Conservation (phyloP, 2,797 vertebrate species). For the Amniataba percoides region DNA sequence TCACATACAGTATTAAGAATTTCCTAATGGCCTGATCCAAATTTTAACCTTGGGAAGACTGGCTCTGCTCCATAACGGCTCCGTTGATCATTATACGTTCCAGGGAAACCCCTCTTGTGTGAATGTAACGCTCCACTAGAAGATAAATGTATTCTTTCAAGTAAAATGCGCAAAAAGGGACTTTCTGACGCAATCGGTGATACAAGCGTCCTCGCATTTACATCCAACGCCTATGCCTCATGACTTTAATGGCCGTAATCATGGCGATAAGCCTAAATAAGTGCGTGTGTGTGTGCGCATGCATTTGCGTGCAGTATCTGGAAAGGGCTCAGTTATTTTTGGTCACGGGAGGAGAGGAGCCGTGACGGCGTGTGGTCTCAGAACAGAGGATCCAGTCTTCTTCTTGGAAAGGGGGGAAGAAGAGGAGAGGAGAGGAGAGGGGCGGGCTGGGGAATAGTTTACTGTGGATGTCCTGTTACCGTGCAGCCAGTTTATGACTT, state of each 20-base stretch:
- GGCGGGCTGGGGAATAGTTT: conserved; percentile 55
- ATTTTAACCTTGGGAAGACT: conserved; percentile 66
- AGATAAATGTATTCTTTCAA: conserved; percentile 29
- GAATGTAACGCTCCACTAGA: conserved; percentile 46
- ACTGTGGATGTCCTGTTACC: conserved; percentile 76
- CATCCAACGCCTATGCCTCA: conserved; percentile 1
- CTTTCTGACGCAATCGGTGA: not conserved
- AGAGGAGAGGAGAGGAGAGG: conserved; percentile 43
- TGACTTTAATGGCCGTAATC: conserved; percentile 25
- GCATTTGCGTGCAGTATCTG: conserved; percentile 70
- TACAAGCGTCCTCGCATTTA: conserved; percentile 11
- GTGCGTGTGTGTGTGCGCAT: conserved; percentile 36
- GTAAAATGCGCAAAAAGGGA: conserved; percentile 28
- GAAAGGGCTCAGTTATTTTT: conserved; percentile 79
- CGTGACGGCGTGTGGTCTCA: conserved; percentile 84
- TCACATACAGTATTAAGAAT: conserved; percentile 59
- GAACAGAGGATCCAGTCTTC: conserved; percentile 83
- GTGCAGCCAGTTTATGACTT: conserved; percentile 68
- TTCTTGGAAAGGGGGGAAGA: conserved; percentile 55
- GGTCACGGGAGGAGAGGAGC: conserved; percentile 79
- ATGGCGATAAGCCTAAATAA: conserved; percentile 28
- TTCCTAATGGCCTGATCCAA: conserved; percentile 58
- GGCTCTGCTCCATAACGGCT: conserved; percentile 54
- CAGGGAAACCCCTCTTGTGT: conserved; percentile 61
- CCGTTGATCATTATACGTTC: conserved; percentile 61